Base-by-base conservation (phyloP, 2,113 vertebrate species). In the Shinisaurus crocodilurus region DNA sequence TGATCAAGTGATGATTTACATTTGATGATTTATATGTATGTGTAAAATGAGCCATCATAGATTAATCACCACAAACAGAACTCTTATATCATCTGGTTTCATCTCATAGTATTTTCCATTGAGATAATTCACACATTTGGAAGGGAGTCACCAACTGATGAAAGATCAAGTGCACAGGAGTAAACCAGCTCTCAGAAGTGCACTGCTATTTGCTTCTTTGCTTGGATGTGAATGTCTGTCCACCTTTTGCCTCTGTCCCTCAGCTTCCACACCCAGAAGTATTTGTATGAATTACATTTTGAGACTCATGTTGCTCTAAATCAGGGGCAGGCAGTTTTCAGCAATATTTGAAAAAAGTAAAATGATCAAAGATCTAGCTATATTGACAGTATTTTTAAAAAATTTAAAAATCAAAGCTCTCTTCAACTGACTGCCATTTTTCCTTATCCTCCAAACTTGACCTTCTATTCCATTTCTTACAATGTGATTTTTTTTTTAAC, bases 391-490 rank as follows among this genome's bases (percentile, higher is more conserved):
- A 54, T 77, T 48, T n/a, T n/a, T n/a, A n/a, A 57, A 15, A 72
- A 84, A 84, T 57, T 48, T 77, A 77, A 54, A 91, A 82, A 16
- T 0, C 0, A 0, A 0, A 29, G 34, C 0, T 15, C 82, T 70
- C 4, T 72, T 10, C 23, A 5, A 57, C 43, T 67, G 1, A 0
- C 87, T 18, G 72, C 63, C 1, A 70, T 10, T 86, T 54, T 6
- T 85, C 37, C 20, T 1, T 84, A 6, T 60, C 79, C 70, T 48
- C 70, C 69, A 0, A 4, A 10, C 0, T 29, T 2, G 25, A 27
- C 87, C 9, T n/a, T 94, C 74, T 90, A 60, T 75, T 1, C 3
- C 40, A 75, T 90, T 90, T 82, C 77, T 88, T 75, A 40, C 67
- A 67, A 50, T 29, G 18, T 70, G n/a, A 75, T 88, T 63, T 65